Base-by-base conservation (phyloP, 37 sponge, comb jelly and placozoan species). In the Halichondria panicea region DNA sequence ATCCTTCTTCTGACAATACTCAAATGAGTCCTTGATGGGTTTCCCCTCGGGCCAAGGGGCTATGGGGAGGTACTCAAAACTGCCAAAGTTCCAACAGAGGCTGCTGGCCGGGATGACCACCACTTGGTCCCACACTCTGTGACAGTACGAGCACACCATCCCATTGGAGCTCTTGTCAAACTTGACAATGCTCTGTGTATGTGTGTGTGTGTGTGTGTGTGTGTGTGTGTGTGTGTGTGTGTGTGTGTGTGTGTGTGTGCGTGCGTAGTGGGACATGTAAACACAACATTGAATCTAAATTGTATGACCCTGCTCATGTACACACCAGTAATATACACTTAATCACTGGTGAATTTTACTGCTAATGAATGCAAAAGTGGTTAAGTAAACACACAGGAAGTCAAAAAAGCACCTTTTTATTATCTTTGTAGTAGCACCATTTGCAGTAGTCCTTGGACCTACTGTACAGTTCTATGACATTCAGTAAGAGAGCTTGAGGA, bases 1-100 rank as follows among this genome's bases (percentile, higher is more conserved):
- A 40, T 89, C 84, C 11, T 71, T 35, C 57, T 89, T 89, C 35
- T 28, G 31, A 28, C 89, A 89, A 34, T 89, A 89, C 59, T 79
- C 80, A 74, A 79, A 86, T 6, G 78, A 74, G 19, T 56, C 55
- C 39, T 46, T 40, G 5, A 25, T 71, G 0, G 78, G 78, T 41
- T 76, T 76, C 8, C 59, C 59, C 28, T 48, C 46, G n/a, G 83
- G 88, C 52, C 69, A 72, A 1, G 78, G 68, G 15, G 78, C 77
- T 5, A 88, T 62, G 22, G 89, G 83, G 0, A 89, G 72, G 19
- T 30, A 15, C 7, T 57, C 69, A 56, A 83, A 79, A 41, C 79
- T 54, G 25, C 75, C 81, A 57, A 86, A 89, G 53, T 82, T 83
- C 73, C 78, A 68, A 64, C 89, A 89, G 56, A 74, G 63, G 24